Percentiles rank a stretch among this genome's conserved stretches.
These are phyloP conservation scores for Aplidium turbinatum DNA, from an alignment of 23 tunicate genomes.

Conservation along the genomic window DNA sequence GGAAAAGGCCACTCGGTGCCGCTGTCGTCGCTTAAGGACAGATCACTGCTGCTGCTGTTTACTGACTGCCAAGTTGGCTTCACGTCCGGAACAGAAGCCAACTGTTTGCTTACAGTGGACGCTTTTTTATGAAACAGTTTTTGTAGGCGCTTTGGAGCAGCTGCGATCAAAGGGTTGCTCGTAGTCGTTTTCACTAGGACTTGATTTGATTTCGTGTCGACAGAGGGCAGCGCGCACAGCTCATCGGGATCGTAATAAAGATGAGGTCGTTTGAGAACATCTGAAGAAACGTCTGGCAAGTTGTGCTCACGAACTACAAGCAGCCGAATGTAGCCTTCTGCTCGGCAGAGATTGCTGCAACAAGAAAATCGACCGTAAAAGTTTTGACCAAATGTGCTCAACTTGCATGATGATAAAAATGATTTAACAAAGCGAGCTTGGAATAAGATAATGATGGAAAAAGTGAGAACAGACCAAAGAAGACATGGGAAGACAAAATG, in stretches of 20 bases:
- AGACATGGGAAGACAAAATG: too few species aligned
- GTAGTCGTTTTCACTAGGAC: background rate
- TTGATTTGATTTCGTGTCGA: background rate
- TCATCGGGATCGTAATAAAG: slow-evolving; percentile 81
- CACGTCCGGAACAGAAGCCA: background rate
- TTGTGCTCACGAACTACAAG: slow-evolving; percentile 66
- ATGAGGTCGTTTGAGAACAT: slow-evolving; percentile 73
- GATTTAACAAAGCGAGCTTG: too few species aligned
- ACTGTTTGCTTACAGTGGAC: background rate
- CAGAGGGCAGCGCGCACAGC: background rate
- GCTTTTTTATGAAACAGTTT: slow-evolving; percentile 43
- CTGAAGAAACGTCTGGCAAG: slow-evolving; percentile 54
- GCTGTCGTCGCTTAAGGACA: slow-evolving; percentile 45
- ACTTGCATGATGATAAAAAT: too few species aligned
- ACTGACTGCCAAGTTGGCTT: background rate
- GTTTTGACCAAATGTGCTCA: too few species aligned
- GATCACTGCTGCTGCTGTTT: slow-evolving; percentile 38
- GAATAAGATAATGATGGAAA: too few species aligned
- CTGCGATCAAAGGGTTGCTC: background rate
- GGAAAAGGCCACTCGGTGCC: slow-evolving; percentile 68
- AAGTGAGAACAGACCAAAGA: too few species aligned
- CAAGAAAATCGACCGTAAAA: too few species aligned
- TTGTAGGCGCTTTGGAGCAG: slow-evolving; percentile 12
- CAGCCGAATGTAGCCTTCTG: slow-evolving; percentile 70
- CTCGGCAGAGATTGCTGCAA: slow-evolving; percentile 79